A percentile compares a stretch with the other conserved stretches of the same genome.
Evolutionary conservation across 2,888 invertebrate genomes (phyloP).

Genomic region (Watsonalla binaria): DNA sequence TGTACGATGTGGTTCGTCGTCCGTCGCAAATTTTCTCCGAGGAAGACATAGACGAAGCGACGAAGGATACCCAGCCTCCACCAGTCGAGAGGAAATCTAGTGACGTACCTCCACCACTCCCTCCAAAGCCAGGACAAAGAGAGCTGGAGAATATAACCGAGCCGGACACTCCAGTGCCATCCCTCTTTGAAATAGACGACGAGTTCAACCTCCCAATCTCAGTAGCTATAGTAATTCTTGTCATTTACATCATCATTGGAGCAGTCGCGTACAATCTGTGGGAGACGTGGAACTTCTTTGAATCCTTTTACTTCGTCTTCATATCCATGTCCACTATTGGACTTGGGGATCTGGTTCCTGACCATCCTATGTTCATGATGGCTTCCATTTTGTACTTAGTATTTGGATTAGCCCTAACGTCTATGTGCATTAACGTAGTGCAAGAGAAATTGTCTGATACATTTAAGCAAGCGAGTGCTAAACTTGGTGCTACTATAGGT

Average conservation of each 20-base stretch:
- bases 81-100: constrained; percentile 47
- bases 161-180: constrained; percentile 87
- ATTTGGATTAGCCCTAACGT: constrained; percentile 95
- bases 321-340: constrained; percentile 98
- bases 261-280: constrained; percentile 87
- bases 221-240: constrained; percentile 89
- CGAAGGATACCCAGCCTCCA: constrained; percentile 36
- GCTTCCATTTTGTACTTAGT: constrained; percentile 94
- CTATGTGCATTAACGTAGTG: constrained; percentile 98
- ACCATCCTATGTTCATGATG: constrained; percentile 93
- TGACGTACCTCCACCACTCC: constrained; percentile 65
- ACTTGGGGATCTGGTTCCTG: constrained; percentile 95
- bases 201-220: constrained; percentile 97
- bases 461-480: constrained; percentile 90
- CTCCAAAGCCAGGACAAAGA: constrained; percentile 59
- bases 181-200: constrained; percentile 89
- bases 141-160: constrained; percentile 72
- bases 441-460: constrained; percentile 90
- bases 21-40: constrained; percentile 83
- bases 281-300: constrained; percentile 94
- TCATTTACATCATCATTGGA: constrained; percentile 92
- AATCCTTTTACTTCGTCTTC: constrained; percentile 97
- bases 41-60: constrained; percentile 56
- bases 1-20: constrained; percentile 88
- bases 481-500: constrained; percentile 91